Evolutionary conservation across 2,888 invertebrate species (phyloP).

Genomic region (Nudaria mundana): DNA sequence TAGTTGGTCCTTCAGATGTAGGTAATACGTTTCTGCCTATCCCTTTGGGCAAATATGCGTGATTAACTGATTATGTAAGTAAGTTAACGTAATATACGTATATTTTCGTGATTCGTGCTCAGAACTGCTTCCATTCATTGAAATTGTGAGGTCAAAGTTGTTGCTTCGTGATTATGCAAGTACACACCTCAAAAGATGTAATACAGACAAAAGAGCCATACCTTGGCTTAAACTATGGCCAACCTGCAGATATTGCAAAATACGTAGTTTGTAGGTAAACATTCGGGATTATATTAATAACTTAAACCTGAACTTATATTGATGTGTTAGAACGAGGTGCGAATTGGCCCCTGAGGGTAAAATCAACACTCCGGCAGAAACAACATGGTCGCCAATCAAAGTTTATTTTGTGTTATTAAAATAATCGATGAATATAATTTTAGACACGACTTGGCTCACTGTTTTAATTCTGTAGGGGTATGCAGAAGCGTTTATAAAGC

Average conservation of each 20-base stretch:
- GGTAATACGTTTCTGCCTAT: too few relatives aligned
- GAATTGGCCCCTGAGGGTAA: slow-evolving; percentile 48
- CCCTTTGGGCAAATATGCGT: too few relatives aligned
- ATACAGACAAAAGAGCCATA: too few relatives aligned
- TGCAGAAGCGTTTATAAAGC: too few relatives aligned
- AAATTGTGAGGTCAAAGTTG: neutral
- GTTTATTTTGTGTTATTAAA: slow-evolving; percentile 46
- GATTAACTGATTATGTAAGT: too few relatives aligned
- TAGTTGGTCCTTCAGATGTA: too few relatives aligned
- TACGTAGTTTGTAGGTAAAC: too few relatives aligned
- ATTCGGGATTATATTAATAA: neutral
- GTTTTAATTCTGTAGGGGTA: slow-evolving; percentile 8
- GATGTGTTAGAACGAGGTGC: slow-evolving; percentile 35
- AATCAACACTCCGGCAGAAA: slow-evolving; percentile 55
- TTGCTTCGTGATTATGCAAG: neutral
- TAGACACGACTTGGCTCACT: slow-evolving; percentile 13
- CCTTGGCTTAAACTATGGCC: too few relatives aligned
- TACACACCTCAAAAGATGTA: neutral
- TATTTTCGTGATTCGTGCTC: too few relatives aligned
- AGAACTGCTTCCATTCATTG: neutral
- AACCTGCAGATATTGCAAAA: too few relatives aligned
- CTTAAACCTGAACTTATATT: slow-evolving; percentile 4
- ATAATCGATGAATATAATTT: slow-evolving; percentile 46
- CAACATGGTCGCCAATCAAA: slow-evolving; percentile 34
- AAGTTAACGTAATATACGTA: too few relatives aligned